A percentile compares a stretch with the other conserved stretches of the same genome.
phyloP scores from a whole-genome alignment of 2,113 vertebrate species.

The Cichladusa arquata region DNA sequence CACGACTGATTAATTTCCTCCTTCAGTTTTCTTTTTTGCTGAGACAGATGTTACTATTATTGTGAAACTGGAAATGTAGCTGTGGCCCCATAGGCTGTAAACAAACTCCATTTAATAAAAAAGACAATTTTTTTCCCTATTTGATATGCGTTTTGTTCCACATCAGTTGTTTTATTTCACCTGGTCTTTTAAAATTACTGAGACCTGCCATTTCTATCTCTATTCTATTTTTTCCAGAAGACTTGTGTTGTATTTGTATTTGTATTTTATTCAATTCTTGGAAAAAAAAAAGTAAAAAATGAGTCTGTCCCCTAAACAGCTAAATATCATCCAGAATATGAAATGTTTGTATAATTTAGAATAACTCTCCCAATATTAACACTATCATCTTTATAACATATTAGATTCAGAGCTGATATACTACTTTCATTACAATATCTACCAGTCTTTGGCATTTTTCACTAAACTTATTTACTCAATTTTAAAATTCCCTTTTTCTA shows the following conservation, averaged over 20 bases:
- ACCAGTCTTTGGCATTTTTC: not conserved
- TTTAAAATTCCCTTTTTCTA: not conserved
- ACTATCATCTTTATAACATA: not conserved
- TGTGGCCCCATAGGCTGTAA: not conserved
- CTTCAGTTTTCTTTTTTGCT: not conserved
- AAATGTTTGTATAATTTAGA: not conserved
- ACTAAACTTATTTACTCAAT: not conserved
- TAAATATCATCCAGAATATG: not conserved
- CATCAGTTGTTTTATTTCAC: not conserved
- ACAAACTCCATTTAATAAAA: not conserved
- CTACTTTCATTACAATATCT: not conserved
- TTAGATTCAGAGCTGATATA: not conserved
- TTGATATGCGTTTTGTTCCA: not conserved
- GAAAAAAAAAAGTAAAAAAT: not conserved
- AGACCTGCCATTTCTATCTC: not conserved
- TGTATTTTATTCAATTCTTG: not conserved
- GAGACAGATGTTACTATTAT: not conserved
- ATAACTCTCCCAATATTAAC: not conserved
- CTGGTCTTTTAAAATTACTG: not conserved
- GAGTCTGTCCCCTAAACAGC: fast-evolving
- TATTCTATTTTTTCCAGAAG: not conserved
- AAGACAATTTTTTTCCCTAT: not conserved
- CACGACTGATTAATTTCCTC: not conserved
- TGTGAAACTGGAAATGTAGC: not conserved
- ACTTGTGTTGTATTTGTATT: not conserved